Evolutionary conservation across 2,888 invertebrate species (phyloP), one percentile per base, ranked within the genome.

Genomic region (Agrotis ipsilon): DNA sequence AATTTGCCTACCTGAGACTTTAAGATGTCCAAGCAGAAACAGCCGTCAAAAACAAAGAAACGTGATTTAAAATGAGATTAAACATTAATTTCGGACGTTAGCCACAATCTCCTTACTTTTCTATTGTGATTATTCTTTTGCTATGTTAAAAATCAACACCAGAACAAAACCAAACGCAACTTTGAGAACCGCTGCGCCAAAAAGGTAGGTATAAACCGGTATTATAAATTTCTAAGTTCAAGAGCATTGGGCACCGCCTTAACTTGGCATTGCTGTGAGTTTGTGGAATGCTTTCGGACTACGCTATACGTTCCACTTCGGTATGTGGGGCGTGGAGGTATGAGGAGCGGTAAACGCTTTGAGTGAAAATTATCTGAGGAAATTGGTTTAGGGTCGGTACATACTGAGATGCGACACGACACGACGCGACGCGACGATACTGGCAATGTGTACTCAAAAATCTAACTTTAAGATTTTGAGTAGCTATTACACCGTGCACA

Each of bases 151-250:
- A 11, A 18, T 45, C 21, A 45, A 27, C 1, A 0, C 24, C 5
- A 46, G n/a, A 48, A 16, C 3, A 27, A 4, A 13, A 27, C 21
- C 11, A 32, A 32, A 27, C 45, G 24, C 1, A 32, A 55, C 19
- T 78, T 75, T 70, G 72, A 70, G 46, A 0, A 54, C 13, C 78
- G 45, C 24, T 1, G 45, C 3, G 13, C 16, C 24, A 55, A 78
- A 57, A 61, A 19, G n/a, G 46, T 43, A 57, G 62, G 62, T 19
- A 24, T 18, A 11, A 60, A 75, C 70, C 57, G 64, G 76, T 65
- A 68, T 64, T 65, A 43, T 7, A n/a, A 69, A 78, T 66, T 65
- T 75, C 80, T 65, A 78, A 76, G 72, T 72, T 76, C 76, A 76
- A 72, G 76, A 72, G 39, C 76, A 75, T 13, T 63, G 52, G n/a